Evolutionary conservation across 53 echinoderm and acorn worm genomes (phyloP).

Genomic region (Pentamera pediparva): DNA sequence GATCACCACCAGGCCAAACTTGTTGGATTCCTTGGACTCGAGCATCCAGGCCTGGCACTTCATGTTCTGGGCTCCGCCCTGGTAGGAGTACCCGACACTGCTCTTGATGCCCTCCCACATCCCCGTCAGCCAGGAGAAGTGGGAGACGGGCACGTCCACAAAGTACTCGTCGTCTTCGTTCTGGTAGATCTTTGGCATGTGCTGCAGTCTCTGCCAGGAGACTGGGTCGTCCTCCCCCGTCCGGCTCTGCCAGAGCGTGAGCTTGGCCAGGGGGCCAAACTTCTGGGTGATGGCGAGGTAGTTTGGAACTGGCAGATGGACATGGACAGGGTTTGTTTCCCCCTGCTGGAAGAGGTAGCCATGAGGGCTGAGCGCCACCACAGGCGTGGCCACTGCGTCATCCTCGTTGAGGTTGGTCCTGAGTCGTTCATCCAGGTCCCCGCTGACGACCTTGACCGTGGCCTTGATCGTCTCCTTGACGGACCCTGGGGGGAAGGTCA

Average conservation of each 20-base stretch:
- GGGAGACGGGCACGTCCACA: slow-evolving; percentile 60
- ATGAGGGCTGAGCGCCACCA: slow-evolving; percentile 59
- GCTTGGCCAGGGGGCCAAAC: slow-evolving; percentile 70
- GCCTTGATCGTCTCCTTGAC: slow-evolving; percentile 55
- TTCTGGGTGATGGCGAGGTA: slow-evolving; percentile 63
- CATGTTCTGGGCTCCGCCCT: slow-evolving; percentile 76
- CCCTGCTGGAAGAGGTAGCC: slow-evolving; percentile 67
- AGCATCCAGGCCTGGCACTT: slow-evolving; percentile 99
- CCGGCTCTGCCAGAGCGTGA: slow-evolving; percentile 86
- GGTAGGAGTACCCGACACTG: slow-evolving; percentile 57
- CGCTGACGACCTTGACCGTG: slow-evolving; percentile 66
- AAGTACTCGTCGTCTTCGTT: slow-evolving; percentile 62
- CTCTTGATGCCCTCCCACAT: slow-evolving; percentile 75
- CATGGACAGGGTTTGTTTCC: slow-evolving; percentile 55
- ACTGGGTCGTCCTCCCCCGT: slow-evolving; percentile 76
- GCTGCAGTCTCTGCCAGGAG: slow-evolving; percentile 60
- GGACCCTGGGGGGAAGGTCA: slow-evolving; percentile 71
- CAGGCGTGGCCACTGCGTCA: slow-evolving; percentile 74
- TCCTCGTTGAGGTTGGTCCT: slow-evolving; percentile 49
- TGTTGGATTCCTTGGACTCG: slow-evolving; percentile 74
- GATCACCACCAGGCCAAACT: slow-evolving; percentile 89
- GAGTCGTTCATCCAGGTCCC: slow-evolving; percentile 54
- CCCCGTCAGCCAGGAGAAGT: slow-evolving; percentile 83
- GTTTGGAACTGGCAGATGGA: slow-evolving; percentile 80
- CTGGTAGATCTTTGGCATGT: slow-evolving; percentile 34